Evolutionary conservation across 2,888 invertebrate genomes (phyloP), one percentile per base, ranked within the genome.

Genomic region (Spicauda simplicius): DNA sequence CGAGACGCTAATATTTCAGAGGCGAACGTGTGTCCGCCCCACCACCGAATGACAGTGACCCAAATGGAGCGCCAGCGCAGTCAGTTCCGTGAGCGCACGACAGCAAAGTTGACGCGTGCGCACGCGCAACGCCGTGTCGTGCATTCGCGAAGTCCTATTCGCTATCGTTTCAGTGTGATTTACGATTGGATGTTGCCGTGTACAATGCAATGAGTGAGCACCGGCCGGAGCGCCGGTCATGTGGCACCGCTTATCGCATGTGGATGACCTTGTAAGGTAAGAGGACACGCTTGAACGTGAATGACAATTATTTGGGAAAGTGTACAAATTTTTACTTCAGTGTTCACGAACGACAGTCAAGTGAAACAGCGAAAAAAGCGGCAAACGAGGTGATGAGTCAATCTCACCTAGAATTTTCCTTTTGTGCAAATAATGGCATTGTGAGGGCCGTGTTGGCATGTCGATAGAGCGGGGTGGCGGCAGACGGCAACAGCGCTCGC

Each of bases 21-120:
- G 82, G 84, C 86, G 77, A 86, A 81, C 83, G 86, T 83, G 85
- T 85, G 85, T 88, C 90, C 88, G 90, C 88, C 89, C 87, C 87
- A 83, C 90, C 89, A 89, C 87, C 77, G 84, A 81, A 86, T 91
- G 92, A 91, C 91, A 93, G 92, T 91, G 92, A 91, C 91, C 91
- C 88, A 91, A 91, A 91, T 91, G 90, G 90, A 83, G 85, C 90
- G 90, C 88, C 86, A 83, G 87, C 91, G 91, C 90, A 90, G 81
- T 91, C 88, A 89, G 91, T 91, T 89, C 91, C 90, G 92, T 86
- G 89, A 90, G 88, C 83, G 86, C 85, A 83, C 86, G 86, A 82
- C 79, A 76, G 78, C 74, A 73, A 71, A 77, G 71, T 73, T 73
- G 81, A 84, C 85, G 87, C 80, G 70, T 72, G 78, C 74, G 76